Evolutionary conservation across 2,113 vertebrate species (phyloP).

Genomic region (Onychostruthus taczanowskii): DNA sequence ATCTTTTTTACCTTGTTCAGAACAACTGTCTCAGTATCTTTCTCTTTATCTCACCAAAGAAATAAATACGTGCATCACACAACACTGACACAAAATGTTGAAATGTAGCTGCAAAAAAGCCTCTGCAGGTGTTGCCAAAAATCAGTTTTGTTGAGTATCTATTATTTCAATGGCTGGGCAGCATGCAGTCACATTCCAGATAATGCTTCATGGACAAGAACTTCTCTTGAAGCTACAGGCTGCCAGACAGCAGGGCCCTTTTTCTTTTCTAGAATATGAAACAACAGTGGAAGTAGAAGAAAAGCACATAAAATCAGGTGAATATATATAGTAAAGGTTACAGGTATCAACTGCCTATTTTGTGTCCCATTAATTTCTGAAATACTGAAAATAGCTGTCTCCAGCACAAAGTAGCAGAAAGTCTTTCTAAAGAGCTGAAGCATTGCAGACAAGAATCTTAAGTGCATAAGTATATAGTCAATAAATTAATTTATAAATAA

Average conservation of each 20-base stretch:
- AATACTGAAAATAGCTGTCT: background rate
- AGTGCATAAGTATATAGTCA: background rate
- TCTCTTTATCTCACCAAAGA: background rate
- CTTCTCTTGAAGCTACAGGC: background rate
- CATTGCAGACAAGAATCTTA: background rate
- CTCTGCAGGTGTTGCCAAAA: background rate
- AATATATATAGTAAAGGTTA: background rate
- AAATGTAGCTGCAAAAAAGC: background rate
- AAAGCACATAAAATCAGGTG: background rate
- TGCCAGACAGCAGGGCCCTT: background rate
- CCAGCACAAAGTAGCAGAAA: background rate
- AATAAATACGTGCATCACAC: background rate
- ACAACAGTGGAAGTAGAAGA: background rate
- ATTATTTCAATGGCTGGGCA: background rate
- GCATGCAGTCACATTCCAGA: background rate
- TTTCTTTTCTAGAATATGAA: background rate
- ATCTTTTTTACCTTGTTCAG: background rate
- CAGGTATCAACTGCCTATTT: background rate
- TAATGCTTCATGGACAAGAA: background rate
- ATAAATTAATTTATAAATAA: background rate
- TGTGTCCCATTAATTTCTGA: background rate
- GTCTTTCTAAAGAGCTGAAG: background rate
- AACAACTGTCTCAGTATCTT: background rate
- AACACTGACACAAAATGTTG: background rate
- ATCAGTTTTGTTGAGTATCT: background rate